These are phyloP conservation scores for Chironex yamaguchii DNA, from an alignment of 30 jellyfish, hydroid and myxozoan genomes.

Conservation along the genomic window DNA sequence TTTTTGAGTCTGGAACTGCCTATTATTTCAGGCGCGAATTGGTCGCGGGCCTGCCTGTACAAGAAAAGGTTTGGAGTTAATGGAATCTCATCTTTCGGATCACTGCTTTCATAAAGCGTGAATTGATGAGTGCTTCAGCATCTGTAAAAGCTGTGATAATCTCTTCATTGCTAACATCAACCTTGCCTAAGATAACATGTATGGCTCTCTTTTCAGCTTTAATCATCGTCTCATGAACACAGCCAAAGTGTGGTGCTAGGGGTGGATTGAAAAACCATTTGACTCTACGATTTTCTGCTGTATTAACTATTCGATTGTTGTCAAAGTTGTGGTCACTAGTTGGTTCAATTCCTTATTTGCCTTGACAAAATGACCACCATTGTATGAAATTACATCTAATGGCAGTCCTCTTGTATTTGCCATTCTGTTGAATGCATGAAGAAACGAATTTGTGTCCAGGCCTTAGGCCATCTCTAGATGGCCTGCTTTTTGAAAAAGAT, in stretches of 20 bases:
- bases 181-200: conserved; percentile 26
- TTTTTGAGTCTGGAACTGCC: background rate
- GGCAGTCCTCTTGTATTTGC: conserved; percentile 59
- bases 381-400: conserved; percentile 22
- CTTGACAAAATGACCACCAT: conserved; percentile 68
- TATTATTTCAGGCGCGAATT: conserved; percentile 36
- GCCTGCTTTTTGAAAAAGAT: no score
- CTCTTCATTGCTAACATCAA: conserved; percentile 57
- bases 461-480: conserved; percentile 71
- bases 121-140: conserved; percentile 58
- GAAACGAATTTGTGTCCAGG: conserved; percentile 69
- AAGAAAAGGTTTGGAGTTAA: conserved; percentile 62
- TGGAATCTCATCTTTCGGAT: conserved; percentile 44
- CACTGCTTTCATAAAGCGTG: conserved; percentile 55
- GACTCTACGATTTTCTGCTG: conserved; percentile 57
- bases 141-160: conserved; percentile 44
- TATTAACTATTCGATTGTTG: background rate
- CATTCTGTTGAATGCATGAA: conserved; percentile 64
- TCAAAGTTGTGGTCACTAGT: no score
- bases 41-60: conserved; percentile 53
- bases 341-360: conserved; percentile 56
- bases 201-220: conserved; percentile 63
- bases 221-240: conserved; percentile 48
- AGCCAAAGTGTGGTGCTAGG: conserved; percentile 64
- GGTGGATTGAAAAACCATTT: conserved; percentile 73